Evolutionary conservation across 2,888 invertebrate species (phyloP), one percentile per base, ranked within the genome.

Genomic region (Ormyrus thymus): DNA sequence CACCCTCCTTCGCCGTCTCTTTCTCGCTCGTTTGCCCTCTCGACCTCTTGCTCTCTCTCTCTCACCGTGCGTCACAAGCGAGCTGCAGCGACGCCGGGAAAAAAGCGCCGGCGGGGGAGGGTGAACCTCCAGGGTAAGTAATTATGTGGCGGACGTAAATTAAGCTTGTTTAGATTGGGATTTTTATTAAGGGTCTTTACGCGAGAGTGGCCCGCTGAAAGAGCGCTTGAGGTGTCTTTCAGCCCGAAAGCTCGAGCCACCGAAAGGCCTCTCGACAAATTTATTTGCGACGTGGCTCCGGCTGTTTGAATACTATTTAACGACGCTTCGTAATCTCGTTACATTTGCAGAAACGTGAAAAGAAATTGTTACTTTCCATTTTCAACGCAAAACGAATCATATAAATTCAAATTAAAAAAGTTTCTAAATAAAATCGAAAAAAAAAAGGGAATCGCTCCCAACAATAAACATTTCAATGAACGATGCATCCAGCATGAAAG

Each of bases 91-190:
- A 51, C n/a, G 46, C 15, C 45, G 45, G 64, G 29, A 68, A 73
- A 71, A 76, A 53, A 73, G 61, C 43, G 15, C 29, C n/a, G 43
- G 53, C 72, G 82, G 79, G 72, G 62, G 73, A 43, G 82, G 74
- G 81, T 66, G 76, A 70, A 85, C 86, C 89, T 86, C 83, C 81
- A 85, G 87, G 89, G 86, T 86, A 87, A 89, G 88, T 90, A 90
- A 90, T 90, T 90, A 90, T 89, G 89, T 89, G 89, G 89, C 89
- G 88, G 89, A 89, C 88, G 90, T 89, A 89, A 90, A 90, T 90
- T 89, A 89, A 90, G 89, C 89, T 89, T 89, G 89, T 90, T 90
- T 90, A 87, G 89, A 90, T 89, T 90, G 89, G 88, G 88, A 90
- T 90, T 90, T 90, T 90, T 89, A 89, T 90, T 89, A 89, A 89